Evolutionary conservation across 2,888 invertebrate species (phyloP).

Genomic region (Frankliniella intonsa): DNA sequence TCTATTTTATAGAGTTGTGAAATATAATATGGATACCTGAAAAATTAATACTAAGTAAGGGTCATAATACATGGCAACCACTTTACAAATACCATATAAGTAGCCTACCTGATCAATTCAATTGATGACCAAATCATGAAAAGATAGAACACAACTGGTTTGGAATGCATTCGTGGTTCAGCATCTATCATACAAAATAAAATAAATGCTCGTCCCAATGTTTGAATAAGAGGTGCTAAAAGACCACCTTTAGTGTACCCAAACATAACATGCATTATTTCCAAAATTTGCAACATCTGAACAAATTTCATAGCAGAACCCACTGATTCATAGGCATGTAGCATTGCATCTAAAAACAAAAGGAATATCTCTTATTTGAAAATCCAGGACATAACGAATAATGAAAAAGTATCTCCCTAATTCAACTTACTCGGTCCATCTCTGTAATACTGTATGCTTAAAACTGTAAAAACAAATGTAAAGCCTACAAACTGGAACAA

Average conservation of each 20-base stretch:
- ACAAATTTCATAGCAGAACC: constrained; percentile 74
- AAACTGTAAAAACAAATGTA: constrained; percentile 67
- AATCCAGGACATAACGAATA: constrained; percentile 25
- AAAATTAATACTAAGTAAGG: constrained; percentile 40
- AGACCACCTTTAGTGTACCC: constrained; percentile 79
- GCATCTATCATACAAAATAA: constrained; percentile 77
- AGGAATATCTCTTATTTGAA: constrained; percentile 29
- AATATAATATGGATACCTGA: constrained; percentile 90
- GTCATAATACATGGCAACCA: constrained; percentile 26
- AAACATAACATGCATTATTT: constrained; percentile 83
- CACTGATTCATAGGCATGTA: constrained; percentile 65
- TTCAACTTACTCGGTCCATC: constrained; percentile 59
- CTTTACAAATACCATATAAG: constrained; percentile 29
- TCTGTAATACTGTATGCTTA: constrained; percentile 68
- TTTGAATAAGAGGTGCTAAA: constrained; percentile 47
- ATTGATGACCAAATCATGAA: constrained; percentile 76
- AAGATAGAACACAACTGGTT: constrained; percentile 83
- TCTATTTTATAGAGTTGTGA: constrained; percentile 70
- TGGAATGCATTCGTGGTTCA: constrained; percentile 80
- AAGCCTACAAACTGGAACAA: constrained; percentile 84
- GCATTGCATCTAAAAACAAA: constrained; percentile 54
- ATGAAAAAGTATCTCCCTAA: neutral
- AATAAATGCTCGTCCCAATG: constrained; percentile 70
- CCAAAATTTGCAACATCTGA: constrained; percentile 76
- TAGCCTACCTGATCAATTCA: constrained; percentile 73